Evolutionary conservation across 2,113 vertebrate species (phyloP), one percentile per base, ranked within the genome.

Genomic region (Cygnus atratus): DNA sequence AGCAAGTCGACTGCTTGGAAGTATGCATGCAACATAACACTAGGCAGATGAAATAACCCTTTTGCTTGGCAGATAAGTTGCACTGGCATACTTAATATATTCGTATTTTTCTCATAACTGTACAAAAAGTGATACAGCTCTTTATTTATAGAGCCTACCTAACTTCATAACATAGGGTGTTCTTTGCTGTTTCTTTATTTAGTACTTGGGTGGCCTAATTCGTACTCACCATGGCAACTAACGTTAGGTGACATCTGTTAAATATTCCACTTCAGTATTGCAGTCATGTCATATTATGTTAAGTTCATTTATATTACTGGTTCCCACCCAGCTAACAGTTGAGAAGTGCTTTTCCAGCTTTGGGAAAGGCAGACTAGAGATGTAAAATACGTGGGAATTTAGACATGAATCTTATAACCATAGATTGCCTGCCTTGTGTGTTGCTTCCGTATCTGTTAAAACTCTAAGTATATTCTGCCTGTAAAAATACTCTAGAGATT

Each of bases 181-280:
- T 92, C 74, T 7, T 93, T 91, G 84, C 74, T 73, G 24, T 70
- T 91, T 11, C 95, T 96, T 94, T 96, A 91, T 96, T 97, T 96
- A 97, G 96, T 85, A 0, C 93, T 95, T 89, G 90, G 66, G 95
- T 97, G 95, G 92, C 96, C 96, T 96, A 96, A 96, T 96, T 97
- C 91, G 79, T 83, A 65, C 80, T 96, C 93, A 93, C 96, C 95
- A 97, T 94, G 86, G 96, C 95, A 96, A 93, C 96, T 91, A 72
- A 94, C 6, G 50, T 95, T 91, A 66, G 88, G 78, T 96, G 93
- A 92, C 92, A 95, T 93, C 93, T 96, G 96, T 84, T 96, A 85
- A 96, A 89, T 96, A 89, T 89, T 97, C 63, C 74, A 89, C 81
- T 97, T 90, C 39, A 48, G 88, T 85, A 39, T 96, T 88, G 88